Evolutionary conservation across 2,113 vertebrate species (phyloP).

Genomic region (Macquaria ambigua): DNA sequence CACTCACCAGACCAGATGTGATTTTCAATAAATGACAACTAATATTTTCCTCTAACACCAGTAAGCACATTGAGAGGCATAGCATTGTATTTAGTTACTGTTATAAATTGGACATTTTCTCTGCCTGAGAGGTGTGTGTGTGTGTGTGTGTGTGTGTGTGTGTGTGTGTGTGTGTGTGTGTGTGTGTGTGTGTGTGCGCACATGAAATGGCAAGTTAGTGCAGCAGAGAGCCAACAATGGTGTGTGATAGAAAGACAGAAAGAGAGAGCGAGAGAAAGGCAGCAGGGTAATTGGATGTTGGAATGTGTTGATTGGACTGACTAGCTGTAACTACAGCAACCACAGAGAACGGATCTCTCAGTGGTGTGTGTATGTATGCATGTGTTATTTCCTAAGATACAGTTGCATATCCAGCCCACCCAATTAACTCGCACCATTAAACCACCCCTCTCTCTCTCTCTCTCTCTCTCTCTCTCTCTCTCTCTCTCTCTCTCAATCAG

Average conservation of each 20-base stretch:
- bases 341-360: conserved; percentile 15
- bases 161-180: neutral
- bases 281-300: conserved; percentile 60
- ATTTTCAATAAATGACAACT: too few species aligned
- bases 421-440: conserved; percentile 61
- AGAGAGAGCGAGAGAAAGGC: conserved; percentile 20
- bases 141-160: neutral
- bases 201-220: conserved; percentile 15
- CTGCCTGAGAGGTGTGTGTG: neutral
- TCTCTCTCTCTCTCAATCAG: conserved; percentile 78
- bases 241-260: conserved; percentile 11
- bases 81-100: neutral
- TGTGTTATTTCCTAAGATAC: conserved; percentile 30
- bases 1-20: too few species aligned
- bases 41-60: too few species aligned
- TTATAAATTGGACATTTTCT: neutral
- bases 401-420: conserved; percentile 45
- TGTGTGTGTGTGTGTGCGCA: neutral
- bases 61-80: neutral
- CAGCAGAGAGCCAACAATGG: conserved; percentile 12
- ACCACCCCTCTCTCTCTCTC: conserved; percentile 8
- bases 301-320: conserved; percentile 64
- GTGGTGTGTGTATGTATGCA: conserved; percentile 18
- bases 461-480: conserved; percentile 17
- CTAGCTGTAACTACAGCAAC: conserved; percentile 65